Conservation (phyloP, 2,797 vertebrate species). For the Pitangus sulphuratus region DNA sequence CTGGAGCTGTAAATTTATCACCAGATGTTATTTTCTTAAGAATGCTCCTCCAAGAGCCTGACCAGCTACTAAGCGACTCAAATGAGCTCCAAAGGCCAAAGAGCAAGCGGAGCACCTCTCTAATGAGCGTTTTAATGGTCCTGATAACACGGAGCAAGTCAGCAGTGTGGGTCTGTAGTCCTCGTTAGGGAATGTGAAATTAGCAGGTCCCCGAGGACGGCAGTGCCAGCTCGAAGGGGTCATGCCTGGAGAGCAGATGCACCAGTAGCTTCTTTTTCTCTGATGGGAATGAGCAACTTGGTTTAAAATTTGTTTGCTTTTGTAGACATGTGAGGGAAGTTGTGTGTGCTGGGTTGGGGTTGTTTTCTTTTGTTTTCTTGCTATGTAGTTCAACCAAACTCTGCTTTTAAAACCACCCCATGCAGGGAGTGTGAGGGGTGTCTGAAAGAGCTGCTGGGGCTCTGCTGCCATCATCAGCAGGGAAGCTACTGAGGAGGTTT, state of each 20-base stretch:
- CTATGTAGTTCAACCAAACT: neutral
- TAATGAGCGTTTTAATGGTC: constrained; percentile 40
- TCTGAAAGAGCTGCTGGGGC: neutral
- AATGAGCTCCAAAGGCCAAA: neutral
- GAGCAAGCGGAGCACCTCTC: neutral
- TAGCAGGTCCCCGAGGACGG: neutral
- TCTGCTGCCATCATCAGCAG: neutral
- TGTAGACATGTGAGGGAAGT: neutral
- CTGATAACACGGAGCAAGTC: neutral
- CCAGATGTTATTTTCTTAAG: constrained; percentile 17
- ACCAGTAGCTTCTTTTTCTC: neutral
- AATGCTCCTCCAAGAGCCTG: constrained; percentile 1
- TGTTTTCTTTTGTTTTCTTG: neutral
- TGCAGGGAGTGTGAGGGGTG: neutral
- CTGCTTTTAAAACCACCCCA: neutral
- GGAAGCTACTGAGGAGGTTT: neutral
- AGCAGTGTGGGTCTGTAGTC: neutral
- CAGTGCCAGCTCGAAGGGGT: neutral
- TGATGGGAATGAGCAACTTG: neutral
- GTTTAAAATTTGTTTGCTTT: neutral
- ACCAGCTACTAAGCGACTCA: neutral
- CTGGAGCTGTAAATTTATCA: constrained; percentile 21
- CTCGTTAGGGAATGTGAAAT: constrained; percentile 11
- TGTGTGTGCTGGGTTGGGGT: neutral
- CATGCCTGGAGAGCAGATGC: neutral